Base-by-base conservation (phyloP, 2,797 vertebrate species). In the Martes flavigula region DNA sequence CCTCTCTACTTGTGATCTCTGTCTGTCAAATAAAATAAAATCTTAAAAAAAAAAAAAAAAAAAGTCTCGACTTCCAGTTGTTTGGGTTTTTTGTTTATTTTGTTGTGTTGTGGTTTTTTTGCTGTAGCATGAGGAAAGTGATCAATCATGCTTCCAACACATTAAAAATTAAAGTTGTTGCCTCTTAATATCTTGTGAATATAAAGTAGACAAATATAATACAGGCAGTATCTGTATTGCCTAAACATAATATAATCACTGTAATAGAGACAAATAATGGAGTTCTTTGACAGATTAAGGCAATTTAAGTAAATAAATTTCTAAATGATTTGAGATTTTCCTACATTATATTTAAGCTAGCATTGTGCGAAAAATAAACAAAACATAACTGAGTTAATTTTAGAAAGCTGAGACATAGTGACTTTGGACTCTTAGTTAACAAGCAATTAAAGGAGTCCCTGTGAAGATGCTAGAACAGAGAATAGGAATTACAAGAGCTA, bases 291-390 rank as follows among this genome's bases (percentile, higher is more conserved):
- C 2, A 85, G 86, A 79, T n/a, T 43, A 87, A 93, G n/a, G 13
- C 9, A 78, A 35, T 78, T 85, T 30, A 88, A 79, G 20, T 92
- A 20, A 82, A 79, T 66, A 40, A 4, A 72, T 72, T 93, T 87
- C 15, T 84, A 38, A 82, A 43, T 92, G 35, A 94, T 62, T 51
- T 91, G 60, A 95, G 38, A 72, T 25, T 93, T 96, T 25, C 54
- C 89, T 90, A 82, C 90, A 75, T 93, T 93, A n/a, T n/a, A 81
- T 30, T 95, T 88, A 13, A 73, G 18, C 11, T 86, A 81, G 64
- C 27, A n/a, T 58, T 87, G 25, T 93, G 27, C 60, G 8, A 79
- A 35, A 79, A 86, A 32, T 56, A 66, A 62, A 46, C 25, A 84
- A 91, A 89, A 64, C 25, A 46, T 87, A 87, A 78, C 7, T 64